These are phyloP conservation scores for Bubalus kerabau DNA, from an alignment of 2,113 vertebrate genomes.

Conservation along the genomic window DNA sequence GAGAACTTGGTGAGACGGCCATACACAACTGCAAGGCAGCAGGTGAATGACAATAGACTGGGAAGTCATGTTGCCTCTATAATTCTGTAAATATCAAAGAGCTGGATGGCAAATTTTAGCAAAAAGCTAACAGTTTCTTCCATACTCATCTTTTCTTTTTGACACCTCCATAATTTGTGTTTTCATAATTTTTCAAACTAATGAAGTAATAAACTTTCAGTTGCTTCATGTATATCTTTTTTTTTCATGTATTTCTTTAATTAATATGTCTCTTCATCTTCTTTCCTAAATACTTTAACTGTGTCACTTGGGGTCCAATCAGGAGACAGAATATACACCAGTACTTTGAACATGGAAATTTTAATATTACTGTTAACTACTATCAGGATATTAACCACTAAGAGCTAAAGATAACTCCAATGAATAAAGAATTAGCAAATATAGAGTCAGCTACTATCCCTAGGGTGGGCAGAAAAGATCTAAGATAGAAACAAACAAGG, in stretches of 20 bases:
- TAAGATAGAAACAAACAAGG: not conserved
- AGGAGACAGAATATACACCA: not conserved
- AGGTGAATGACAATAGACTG: not conserved
- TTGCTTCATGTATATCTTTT: not conserved
- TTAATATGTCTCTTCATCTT: not conserved
- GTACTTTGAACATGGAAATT: not conserved
- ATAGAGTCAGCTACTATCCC: not conserved
- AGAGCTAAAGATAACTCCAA: not conserved
- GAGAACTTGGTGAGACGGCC: not conserved
- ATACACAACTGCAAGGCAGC: not conserved
- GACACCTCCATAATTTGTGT: not conserved
- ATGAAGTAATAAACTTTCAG: not conserved
- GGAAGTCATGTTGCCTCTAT: accelerated
- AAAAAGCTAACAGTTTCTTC: not conserved
- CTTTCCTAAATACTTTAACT: not conserved
- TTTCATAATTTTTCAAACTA: not conserved
- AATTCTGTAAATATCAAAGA: not conserved
- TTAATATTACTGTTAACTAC: not conserved
- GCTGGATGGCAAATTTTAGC: not conserved
- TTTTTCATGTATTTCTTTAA: not conserved
- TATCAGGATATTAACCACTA: not conserved
- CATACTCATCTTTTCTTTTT: not conserved
- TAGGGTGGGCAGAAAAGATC: not conserved
- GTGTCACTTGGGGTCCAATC: not conserved
- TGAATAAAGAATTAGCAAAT: not conserved